phyloP scores from a whole-genome alignment of 2,797 vertebrate genomes.

The Pangasius sanitwongsei region DNA sequence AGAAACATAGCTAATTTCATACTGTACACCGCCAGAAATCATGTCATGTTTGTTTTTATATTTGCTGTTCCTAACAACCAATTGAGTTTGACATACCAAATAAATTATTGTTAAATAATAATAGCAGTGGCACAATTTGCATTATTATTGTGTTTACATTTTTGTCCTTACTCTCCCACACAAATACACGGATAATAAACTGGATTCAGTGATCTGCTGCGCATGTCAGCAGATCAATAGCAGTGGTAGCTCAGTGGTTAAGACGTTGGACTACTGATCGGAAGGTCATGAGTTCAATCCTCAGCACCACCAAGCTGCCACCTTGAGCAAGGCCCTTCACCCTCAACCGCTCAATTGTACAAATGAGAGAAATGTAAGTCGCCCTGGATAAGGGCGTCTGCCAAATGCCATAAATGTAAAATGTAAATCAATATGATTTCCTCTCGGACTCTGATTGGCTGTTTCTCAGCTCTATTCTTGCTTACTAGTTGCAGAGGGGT shows the following conservation, averaged over 20 bases:
- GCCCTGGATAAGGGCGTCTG: no score
- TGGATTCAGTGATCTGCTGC: neutral
- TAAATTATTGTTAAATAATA: neutral
- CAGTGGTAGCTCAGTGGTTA: no score
- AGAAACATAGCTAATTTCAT: neutral
- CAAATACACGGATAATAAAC: neutral
- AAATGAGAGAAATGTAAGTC: no score
- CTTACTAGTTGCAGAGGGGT: no score
- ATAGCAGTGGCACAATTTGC: neutral
- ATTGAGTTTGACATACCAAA: neutral
- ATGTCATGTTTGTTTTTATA: neutral
- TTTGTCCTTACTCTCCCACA: neutral
- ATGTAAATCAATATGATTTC: no score
- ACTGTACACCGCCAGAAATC: neutral
- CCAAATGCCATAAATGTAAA: no score
- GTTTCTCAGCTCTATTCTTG: neutral
- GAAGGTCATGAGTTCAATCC: no score
- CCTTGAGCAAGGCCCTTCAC: no score
- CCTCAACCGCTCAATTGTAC: no score
- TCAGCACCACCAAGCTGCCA: no score
- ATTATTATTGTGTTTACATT: neutral
- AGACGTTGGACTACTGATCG: no score
- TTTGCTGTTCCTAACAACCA: neutral
- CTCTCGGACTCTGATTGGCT: neutral
- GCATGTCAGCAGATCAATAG: no score